A percentile compares a stretch with the other conserved stretches of the same genome.
phyloP scores from a whole-genome alignment of 2,797 vertebrate species.

The Sebastes variabilis region DNA sequence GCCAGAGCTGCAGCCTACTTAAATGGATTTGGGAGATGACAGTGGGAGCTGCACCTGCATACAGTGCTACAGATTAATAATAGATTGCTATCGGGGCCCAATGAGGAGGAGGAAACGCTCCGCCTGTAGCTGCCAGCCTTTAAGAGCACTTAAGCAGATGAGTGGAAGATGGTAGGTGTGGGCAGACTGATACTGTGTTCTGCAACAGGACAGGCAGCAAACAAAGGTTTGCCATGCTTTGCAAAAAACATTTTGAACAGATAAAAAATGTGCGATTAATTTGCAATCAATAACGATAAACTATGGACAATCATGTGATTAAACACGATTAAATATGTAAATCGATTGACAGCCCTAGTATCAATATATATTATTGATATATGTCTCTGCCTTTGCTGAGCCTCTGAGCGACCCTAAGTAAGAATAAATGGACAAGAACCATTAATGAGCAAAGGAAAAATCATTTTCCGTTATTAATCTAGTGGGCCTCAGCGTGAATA shows the following conservation, averaged over 20 bases:
- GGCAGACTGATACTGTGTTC: constrained; percentile 36
- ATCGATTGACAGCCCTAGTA: not conserved
- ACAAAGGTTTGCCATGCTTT: constrained; percentile 21
- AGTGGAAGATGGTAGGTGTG: constrained; percentile 61
- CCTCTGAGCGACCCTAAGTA: not conserved
- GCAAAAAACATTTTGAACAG: not conserved
- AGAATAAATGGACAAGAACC: not conserved
- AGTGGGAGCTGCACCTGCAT: constrained; percentile 70
- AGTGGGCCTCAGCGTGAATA: not conserved
- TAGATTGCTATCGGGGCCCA: constrained; percentile 63
- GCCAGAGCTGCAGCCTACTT: constrained; percentile 53
- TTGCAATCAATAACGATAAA: no score
- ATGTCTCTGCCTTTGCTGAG: not conserved
- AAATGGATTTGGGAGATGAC: constrained; percentile 71
- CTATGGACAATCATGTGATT: no score
- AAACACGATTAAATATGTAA: no score
- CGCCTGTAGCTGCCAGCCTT: constrained; percentile 59
- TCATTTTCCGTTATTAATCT: not conserved
- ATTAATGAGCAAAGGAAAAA: not conserved
- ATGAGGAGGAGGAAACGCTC: constrained; percentile 56
- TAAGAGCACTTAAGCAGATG: constrained; percentile 78
- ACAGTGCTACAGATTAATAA: constrained; percentile 77
- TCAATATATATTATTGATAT: not conserved
- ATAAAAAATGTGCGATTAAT: no score
- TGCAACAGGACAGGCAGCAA: constrained; percentile 31